Percentiles rank a stretch among this genome's conserved stretches.
phyloP scores from a whole-genome alignment of 1,140 invertebrate genomes.

The Caligus rogercresseyi region DNA sequence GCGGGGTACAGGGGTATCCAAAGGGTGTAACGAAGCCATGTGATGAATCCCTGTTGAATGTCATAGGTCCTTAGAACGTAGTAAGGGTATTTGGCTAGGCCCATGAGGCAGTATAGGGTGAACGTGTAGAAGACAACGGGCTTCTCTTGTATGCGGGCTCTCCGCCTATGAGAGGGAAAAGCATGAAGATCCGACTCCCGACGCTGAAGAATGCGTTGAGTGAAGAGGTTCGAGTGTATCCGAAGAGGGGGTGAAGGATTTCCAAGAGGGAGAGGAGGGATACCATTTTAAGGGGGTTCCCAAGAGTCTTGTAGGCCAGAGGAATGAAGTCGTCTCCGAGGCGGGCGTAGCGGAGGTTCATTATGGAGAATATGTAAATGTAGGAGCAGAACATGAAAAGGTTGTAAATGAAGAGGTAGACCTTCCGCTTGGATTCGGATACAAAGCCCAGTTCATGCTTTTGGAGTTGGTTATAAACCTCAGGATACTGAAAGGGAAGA shows the following conservation, averaged over 20 bases:
- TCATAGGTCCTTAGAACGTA: conserved; percentile 65
- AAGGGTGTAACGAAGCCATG: conserved; percentile 68
- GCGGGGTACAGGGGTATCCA: conserved; percentile 85
- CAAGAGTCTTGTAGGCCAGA: conserved; percentile 53
- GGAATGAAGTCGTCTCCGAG: conserved; percentile 35
- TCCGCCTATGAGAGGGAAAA: conserved; percentile 62
- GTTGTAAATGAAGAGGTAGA: conserved; percentile 76
- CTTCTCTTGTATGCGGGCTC: conserved; percentile 68
- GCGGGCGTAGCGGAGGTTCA: conserved; percentile 50
- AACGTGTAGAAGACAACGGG: conserved; percentile 73
- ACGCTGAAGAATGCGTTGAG: conserved; percentile 40
- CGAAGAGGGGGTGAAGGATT: conserved; percentile 69
- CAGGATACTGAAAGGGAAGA: conserved; percentile 39
- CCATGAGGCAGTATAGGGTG: conserved; percentile 55
- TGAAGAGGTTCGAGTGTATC: conserved; percentile 53
- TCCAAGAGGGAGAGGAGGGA: conserved; percentile 67
- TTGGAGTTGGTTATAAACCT: conserved; percentile 51
- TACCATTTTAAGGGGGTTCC: conserved; percentile 52
- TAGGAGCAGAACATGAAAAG: conserved; percentile 75
- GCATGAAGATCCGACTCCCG: conserved; percentile 51
- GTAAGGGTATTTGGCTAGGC: conserved; percentile 72
- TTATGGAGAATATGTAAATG: conserved; percentile 52
- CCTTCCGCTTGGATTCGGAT: conserved; percentile 54
- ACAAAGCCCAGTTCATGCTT: conserved; percentile 60
- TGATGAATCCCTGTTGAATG: conserved; percentile 51